These are phyloP conservation scores for Stenoptilia bipunctidactyla DNA, from an alignment of 2,888 invertebrate genomes.

Conservation along the genomic window DNA sequence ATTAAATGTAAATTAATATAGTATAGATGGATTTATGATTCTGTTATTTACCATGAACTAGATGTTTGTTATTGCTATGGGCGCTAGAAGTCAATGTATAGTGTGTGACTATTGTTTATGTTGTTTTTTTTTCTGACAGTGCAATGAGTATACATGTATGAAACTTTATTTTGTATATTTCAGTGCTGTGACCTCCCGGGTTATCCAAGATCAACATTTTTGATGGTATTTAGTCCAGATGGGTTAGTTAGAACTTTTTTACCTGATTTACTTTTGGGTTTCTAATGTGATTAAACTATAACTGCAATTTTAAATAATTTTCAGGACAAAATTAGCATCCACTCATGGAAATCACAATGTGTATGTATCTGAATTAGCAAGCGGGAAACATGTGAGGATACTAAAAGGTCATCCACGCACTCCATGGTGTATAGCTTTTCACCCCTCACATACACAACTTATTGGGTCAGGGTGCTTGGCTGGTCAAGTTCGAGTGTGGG, in stretches of 20 bases:
- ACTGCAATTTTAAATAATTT: slow-evolving; percentile 15
- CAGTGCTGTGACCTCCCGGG: slow-evolving; percentile 81
- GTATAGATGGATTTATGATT: no score
- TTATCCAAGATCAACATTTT: slow-evolving; percentile 82
- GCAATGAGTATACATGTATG: no score
- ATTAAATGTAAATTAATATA: no score
- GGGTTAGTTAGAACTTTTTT: slow-evolving; percentile 69
- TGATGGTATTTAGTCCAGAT: slow-evolving; percentile 91
- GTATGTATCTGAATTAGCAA: slow-evolving; percentile 84
- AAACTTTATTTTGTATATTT: no score
- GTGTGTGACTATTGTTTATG: no score
- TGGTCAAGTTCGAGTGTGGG: slow-evolving; percentile 93
- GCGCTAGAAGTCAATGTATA: no score
- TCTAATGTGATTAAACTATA: no score
- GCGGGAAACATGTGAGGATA: slow-evolving; percentile 82
- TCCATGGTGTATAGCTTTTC: slow-evolving; percentile 92
- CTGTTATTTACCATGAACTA: no score
- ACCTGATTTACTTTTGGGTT: no score
- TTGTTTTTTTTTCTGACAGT: no score
- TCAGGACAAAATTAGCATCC: slow-evolving; percentile 84
- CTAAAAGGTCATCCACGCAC: slow-evolving; percentile 88
- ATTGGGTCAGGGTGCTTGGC: slow-evolving; percentile 90
- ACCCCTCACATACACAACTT: slow-evolving; percentile 85
- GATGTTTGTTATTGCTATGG: no score
- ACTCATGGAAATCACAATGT: slow-evolving; percentile 92